Base-by-base conservation (phyloP, 1,140 invertebrate species). In the Drosophila miranda region DNA sequence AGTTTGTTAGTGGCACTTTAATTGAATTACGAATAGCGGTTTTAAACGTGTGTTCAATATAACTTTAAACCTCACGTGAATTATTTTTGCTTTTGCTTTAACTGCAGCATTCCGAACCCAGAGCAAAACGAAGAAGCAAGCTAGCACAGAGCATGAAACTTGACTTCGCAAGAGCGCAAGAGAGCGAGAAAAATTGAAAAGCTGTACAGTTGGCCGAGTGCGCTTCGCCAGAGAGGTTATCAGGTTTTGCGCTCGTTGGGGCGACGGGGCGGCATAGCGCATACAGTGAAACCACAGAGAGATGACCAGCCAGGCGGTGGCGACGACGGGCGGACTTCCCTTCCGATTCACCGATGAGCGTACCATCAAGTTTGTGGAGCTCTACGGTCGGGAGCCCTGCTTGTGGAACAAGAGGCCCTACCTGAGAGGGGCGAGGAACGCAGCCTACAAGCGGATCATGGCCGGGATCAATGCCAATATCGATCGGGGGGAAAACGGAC, bases 331-430 rank as follows among this genome's bases (percentile, higher is more conserved):
- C 2, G 13, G 2, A 1, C 16, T 75, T 8, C 59, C 82, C 13
- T 86, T 78, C 21, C 82, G 82, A 1, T 87, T 86, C n/a, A 82
- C 64, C 14, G 75, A 82, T 13, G 78, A 71, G 16, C 78, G 83
- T 0, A 73, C 64, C 3, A 7, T 87, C 0, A 60, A 63, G 50
- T 86, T 86, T 44, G 82, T 86, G 14, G 59, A 78, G 45, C 78
- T 87, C 0, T 87, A 78, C 13, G 45, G 83, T 0, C 54, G 70
- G 1, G 82, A 87, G 30, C 70, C 82, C 1, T 86, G 82, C 16
- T 57, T 86, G 0, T 86, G 82, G 82, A 82, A 75, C 38, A 63
- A 77, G 42, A 44, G 49, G 6, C 74, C 69, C 6, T 74, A 75
- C 13, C 21, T 70, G n/a, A 44, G 42, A 21, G 49, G 66, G 16